Evolutionary conservation across 2,797 vertebrate genomes (phyloP), one percentile per base, ranked within the genome.

Genomic region (Arremon aurantiirostris): DNA sequence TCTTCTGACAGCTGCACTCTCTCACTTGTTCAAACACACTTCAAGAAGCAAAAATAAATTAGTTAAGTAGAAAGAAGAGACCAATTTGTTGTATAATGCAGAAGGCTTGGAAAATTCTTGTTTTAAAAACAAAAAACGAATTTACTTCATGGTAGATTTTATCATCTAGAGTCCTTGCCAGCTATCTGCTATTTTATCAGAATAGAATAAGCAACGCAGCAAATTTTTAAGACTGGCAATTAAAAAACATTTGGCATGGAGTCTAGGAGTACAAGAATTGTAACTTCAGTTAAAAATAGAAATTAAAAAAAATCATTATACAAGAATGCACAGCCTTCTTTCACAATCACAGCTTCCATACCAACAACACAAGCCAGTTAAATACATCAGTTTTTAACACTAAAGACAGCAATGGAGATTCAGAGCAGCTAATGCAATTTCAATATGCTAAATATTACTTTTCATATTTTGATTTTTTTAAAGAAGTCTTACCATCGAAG

Each of bases 1-100:
- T 97, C 97, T 98, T 98, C 97, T 97, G 97, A 98, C 97, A 98
- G 97, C 97, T 98, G 85, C 80, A 97, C 93, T 97, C 95, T 97
- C 97, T 98, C 97, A 98, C 95, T 97, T 97, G 95, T 97, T 97
- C 97, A 98, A 98, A 98, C 79, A 97, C 94, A 97, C 97, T 97
- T 97, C 96, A 98, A 97, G 97, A 96, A 96, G 89, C 95, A 97
- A 95, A 96, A 98, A 97, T 96, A 97, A 98, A 97, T 97, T 96
- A 97, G 95, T 96, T 97, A 96, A 90, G 79, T 61, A 95, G 90
- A 46, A 88, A 94, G 93, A 95, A 96, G 52, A 86, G 69, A 94
- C 39, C 82, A 90, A 92, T 94, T 95, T 93, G 71, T 95, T 91
- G 80, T 96, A 90, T 71, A 95, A 97, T 86, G 87, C 59, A 75